Evolutionary conservation across 1,140 invertebrate genomes (phyloP), one percentile per base, ranked within the genome.

Genomic region (Centruroides vittatus): DNA sequence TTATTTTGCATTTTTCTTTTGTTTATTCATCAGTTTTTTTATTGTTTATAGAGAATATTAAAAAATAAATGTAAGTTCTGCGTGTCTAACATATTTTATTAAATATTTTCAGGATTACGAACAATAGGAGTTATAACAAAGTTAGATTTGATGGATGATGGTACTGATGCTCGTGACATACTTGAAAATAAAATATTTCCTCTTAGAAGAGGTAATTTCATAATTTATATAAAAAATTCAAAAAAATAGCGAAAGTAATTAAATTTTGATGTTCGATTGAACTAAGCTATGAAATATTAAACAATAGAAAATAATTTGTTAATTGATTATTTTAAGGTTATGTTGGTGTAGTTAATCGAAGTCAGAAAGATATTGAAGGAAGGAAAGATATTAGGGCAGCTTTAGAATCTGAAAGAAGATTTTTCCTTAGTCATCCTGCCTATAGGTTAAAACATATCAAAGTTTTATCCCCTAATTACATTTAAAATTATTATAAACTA

Each of bases 311-410:
- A 41, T 41, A 41, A 41, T 41, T 41, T 41, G 41, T 41, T 41
- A 6, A 41, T 41, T 41, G 41, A 6, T 7, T 56, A n/a, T 41
- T 47, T 12, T 5, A 12, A 56, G 73, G 73, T 41, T 76, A 76
- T 61, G 71, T 80, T 62, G 79, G 79, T 61, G 76, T 80, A 3
- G 78, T 80, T 8, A 80, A 80, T 67, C 69, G 79, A 66, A 76
- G 75, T 66, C 79, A 81, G 67, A 75, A 73, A 61, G 79, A 80
- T 62, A 81, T 80, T 63, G 78, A 80, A 55, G 78, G 78, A 10
- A 71, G 69, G 49, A 80, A 80, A 66, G 78, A 80, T 59, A 80
- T 80, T 52, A 61, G 71, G 56, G 71, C 72, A 41, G 78, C 79
- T 6, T 60, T 80, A 46, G 76, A 76, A 54, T 72, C 72, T 3